Conservation (phyloP, 1,140 invertebrate genomes). For the Lasaia peninsularis region DNA sequence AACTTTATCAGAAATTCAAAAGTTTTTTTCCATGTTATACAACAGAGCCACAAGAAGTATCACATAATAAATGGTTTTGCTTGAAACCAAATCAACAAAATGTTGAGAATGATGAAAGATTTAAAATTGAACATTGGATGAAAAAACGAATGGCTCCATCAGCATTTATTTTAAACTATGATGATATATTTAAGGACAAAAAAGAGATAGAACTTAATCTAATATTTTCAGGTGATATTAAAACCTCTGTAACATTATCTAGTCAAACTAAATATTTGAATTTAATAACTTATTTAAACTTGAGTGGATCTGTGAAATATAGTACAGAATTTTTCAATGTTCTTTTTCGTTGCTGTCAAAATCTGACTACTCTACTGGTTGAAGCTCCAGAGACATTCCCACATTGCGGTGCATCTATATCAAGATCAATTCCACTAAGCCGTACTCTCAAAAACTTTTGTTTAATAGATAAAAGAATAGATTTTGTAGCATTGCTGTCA, state of each 20-base stretch:
- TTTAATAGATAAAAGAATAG: conserved; percentile 38
- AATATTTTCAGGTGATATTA: conserved; percentile 25
- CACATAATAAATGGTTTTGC: conserved; percentile 31
- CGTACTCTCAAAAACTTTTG: conserved; percentile 43
- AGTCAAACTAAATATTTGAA: conserved; percentile 34
- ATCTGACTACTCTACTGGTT: conserved; percentile 44
- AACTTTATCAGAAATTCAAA: conserved; percentile 29
- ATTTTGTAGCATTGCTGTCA: conserved; percentile 39
- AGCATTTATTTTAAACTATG: conserved; percentile 35
- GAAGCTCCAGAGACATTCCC: conserved; percentile 24
- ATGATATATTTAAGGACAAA: conserved; percentile 34
- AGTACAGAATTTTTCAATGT: conserved; percentile 45
- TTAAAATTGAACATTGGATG: conserved; percentile 3
- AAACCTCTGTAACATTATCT: conserved; percentile 29
- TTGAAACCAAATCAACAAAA: conserved; percentile 19
- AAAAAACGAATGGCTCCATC: conserved; percentile 33
- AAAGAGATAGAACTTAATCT: conserved; percentile 34
- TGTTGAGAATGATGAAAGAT: background rate
- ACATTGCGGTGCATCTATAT: conserved; percentile 26
- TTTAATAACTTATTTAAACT: conserved; percentile 48
- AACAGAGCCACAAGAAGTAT: background rate
- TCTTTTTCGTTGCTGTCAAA: conserved; percentile 41
- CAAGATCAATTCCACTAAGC: conserved; percentile 32
- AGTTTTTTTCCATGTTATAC: conserved; percentile 23
- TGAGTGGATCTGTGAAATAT: conserved; percentile 38